Conservation (phyloP, 2,888 invertebrate genomes). For the Dolichopus griseipennis region DNA sequence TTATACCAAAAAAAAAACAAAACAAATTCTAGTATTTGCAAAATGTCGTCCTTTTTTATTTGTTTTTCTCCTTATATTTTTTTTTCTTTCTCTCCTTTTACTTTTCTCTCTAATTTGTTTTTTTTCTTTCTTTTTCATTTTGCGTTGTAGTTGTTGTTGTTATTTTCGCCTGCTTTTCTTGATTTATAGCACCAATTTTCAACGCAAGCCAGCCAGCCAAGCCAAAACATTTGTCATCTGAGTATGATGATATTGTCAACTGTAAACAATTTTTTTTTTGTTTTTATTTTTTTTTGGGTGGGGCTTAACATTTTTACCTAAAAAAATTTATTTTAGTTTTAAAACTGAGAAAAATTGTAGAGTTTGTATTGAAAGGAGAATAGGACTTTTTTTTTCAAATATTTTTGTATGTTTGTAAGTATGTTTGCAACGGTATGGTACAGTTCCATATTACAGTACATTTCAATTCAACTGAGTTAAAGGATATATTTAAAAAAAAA, state of each 20-base stretch:
- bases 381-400: background rate
- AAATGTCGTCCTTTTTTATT: slow-evolving; percentile 4
- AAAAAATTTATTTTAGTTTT: background rate
- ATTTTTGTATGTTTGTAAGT: background rate
- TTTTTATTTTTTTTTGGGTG: slow-evolving; percentile 4
- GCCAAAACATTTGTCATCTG: background rate
- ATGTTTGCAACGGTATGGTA: background rate
- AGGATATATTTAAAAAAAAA: too few species aligned
- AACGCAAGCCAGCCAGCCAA: background rate
- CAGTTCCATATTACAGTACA: background rate
- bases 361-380: background rate
- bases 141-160: background rate
- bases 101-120: too few species aligned
- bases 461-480: too few species aligned
- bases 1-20: background rate
- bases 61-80: background rate
- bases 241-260: slow-evolving; percentile 8
- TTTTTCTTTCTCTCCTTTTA: background rate
- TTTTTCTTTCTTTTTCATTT: too few species aligned
- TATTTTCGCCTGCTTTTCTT: background rate
- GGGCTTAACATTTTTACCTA: slow-evolving; percentile 8
- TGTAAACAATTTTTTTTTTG: background rate
- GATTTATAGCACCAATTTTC: slow-evolving; percentile 5
- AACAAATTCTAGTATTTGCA: background rate
- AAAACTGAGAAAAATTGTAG: background rate